phyloP scores from a whole-genome alignment of 2,113 vertebrate genomes.

The Meleagris gallopavo region DNA sequence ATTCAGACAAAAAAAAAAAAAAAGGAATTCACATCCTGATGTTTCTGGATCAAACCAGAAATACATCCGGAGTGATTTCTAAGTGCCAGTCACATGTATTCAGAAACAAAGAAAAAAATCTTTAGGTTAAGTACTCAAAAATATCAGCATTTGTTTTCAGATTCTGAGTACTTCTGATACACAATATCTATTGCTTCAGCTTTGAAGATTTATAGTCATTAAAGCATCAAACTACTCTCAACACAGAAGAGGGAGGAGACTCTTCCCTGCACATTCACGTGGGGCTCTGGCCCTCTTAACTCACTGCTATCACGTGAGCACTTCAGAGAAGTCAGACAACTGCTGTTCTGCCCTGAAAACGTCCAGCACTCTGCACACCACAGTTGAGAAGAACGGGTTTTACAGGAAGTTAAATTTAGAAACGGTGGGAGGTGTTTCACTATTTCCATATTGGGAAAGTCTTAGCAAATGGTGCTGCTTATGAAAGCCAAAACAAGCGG shows the following conservation, averaged over 20 bases:
- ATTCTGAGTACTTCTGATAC: not conserved
- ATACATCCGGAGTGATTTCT: not conserved
- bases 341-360: not conserved
- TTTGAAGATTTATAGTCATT: not conserved
- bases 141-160: not conserved
- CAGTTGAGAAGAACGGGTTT: not conserved
- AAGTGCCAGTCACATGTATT: not conserved
- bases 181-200: not conserved
- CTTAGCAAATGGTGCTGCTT: not conserved
- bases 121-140: not conserved
- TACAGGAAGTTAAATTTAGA: not conserved
- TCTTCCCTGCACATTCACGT: not conserved
- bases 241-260: not conserved
- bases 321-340: not conserved
- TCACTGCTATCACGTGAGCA: not conserved
- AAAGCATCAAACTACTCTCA: not conserved
- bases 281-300: not conserved
- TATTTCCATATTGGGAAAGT: not conserved
- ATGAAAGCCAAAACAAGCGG: not conserved
- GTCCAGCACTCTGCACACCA: not conserved
- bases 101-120: not conserved
- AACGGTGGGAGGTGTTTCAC: not conserved
- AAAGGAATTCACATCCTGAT: not conserved
- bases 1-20: conserved; percentile 15
- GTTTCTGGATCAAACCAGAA: conserved; percentile 21